Percentiles rank a stretch among this genome's conserved stretches.
Conservation (phyloP, 2,113 vertebrate genomes). For the crab-eating macaque (Macaca fascicularis) region T2T-MFA8v1.1 NC_088375.1:69831501-69832000, state of each 20-base stretch:
- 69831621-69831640: background rate
- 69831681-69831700: background rate
- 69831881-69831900: no score
- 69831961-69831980: no score
- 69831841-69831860: no score
- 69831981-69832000: no score
- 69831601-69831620: constrained; percentile 5
- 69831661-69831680: background rate
- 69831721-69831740: background rate
- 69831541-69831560: background rate
- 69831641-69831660: background rate
- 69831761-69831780: background rate
- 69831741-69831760: background rate
- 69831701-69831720: background rate
- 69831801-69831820: background rate
- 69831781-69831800: background rate
- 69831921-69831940: no score
- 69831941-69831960: no score
- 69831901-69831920: no score
- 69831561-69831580: background rate
- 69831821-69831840: background rate
- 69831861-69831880: no score
- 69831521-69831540: background rate
- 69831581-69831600: background rate
- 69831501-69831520: constrained; percentile 14